Evolutionary conservation across 2,113 vertebrate genomes (phyloP).

Genomic region (Hippocampus comes): DNA sequence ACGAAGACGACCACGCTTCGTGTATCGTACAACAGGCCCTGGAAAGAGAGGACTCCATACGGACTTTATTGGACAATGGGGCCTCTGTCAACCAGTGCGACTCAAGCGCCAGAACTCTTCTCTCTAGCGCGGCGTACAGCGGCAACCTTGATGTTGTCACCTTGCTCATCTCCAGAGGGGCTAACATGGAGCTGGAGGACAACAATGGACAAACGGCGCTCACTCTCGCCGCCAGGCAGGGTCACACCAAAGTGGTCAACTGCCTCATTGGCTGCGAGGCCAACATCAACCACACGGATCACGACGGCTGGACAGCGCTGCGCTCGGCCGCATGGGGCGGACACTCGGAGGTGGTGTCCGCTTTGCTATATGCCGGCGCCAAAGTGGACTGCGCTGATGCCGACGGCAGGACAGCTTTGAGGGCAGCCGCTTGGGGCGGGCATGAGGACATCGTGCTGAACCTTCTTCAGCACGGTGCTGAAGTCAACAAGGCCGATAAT

Average conservation of each 20-base stretch:
- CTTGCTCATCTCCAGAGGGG: conserved; percentile 85
- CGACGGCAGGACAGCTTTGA: conserved; percentile 87
- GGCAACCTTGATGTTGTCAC: conserved; percentile 94
- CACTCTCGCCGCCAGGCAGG: conserved; percentile 91
- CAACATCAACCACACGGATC: conserved; percentile 93
- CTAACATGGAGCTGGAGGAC: conserved; percentile 90
- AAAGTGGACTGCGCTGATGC: conserved; percentile 95
- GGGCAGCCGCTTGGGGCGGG: conserved; percentile 95
- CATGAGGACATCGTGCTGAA: conserved; percentile 97
- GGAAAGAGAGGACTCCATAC: conserved; percentile 93
- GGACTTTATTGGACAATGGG: conserved; percentile 89
- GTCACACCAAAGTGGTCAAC: conserved; percentile 96
- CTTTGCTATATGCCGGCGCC: conserved; percentile 90
- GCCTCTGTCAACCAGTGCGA: conserved; percentile 92
- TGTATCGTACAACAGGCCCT: conserved; percentile 92
- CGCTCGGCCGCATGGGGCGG: conserved; percentile 96
- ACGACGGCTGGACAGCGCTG: conserved; percentile 93
- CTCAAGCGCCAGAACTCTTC: conserved; percentile 84
- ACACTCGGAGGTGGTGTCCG: conserved; percentile 94
- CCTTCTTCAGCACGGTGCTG: conserved; percentile 91
- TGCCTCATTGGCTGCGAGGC: conserved; percentile 92
- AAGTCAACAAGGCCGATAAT: conserved; percentile 95
- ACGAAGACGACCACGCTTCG: conserved; percentile 86
- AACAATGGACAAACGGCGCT: conserved; percentile 90
- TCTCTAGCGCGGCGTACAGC: conserved; percentile 90